phyloP scores from a whole-genome alignment of 2,113 vertebrate genomes.

The Gasterosteus nipponicus region DNA sequence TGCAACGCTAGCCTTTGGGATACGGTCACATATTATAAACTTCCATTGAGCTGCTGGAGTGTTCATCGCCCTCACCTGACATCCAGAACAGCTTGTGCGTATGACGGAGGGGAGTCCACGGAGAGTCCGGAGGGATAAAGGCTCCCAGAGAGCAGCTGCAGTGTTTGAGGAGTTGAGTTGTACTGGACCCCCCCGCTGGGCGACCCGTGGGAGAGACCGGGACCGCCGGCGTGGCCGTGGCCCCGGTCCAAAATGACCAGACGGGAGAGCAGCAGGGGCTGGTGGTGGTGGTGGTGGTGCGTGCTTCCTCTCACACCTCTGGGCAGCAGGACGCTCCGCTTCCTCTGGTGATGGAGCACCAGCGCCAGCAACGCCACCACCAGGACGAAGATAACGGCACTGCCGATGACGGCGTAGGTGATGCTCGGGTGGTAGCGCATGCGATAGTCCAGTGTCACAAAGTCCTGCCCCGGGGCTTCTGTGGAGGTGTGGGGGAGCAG shows the following conservation, averaged over 20 bases:
- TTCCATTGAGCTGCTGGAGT: slow-evolving; percentile 4
- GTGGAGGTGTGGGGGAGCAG: slow-evolving; percentile 28
- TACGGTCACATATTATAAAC: background rate
- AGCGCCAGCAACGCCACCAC: slow-evolving; percentile 93
- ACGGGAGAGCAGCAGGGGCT: slow-evolving; percentile 93
- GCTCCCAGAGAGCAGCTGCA: slow-evolving; percentile 89
- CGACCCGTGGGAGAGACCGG: slow-evolving; percentile 79
- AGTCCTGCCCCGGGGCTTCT: slow-evolving; percentile 92
- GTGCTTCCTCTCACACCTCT: slow-evolving; percentile 75
- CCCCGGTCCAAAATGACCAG: slow-evolving; percentile 93
- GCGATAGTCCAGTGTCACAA: slow-evolving; percentile 91
- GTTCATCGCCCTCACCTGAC: slow-evolving; percentile 82
- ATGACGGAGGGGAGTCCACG: slow-evolving; percentile 91
- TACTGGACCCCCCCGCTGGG: slow-evolving; percentile 84
- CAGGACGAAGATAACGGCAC: slow-evolving; percentile 93
- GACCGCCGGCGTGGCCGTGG: slow-evolving; percentile 73
- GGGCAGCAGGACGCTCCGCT: slow-evolving; percentile 91
- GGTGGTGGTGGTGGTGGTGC: slow-evolving; percentile 86
- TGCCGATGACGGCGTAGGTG: slow-evolving; percentile 95
- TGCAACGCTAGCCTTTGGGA: background rate
- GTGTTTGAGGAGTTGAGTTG: slow-evolving; percentile 85
- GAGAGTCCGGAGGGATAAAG: slow-evolving; percentile 81
- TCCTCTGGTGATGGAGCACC: slow-evolving; percentile 95
- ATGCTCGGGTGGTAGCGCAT: slow-evolving; percentile 96
- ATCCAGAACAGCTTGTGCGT: slow-evolving; percentile 93